phyloP scores from a whole-genome alignment of 2,888 invertebrate species.

The Melanchra persicariae region DNA sequence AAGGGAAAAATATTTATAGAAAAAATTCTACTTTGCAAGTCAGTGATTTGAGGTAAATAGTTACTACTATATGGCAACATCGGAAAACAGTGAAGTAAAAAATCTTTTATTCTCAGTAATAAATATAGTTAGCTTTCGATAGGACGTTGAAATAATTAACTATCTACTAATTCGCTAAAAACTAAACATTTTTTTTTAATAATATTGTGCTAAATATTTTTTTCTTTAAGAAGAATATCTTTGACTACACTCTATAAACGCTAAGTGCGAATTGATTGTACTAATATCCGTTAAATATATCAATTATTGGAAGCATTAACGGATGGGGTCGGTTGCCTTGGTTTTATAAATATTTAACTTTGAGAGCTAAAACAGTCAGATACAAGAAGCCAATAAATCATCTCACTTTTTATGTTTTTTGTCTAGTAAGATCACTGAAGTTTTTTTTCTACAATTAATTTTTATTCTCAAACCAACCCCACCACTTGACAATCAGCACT shows the following conservation, averaged over 20 bases:
- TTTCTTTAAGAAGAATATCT: constrained; percentile 73
- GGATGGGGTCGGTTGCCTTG: constrained; percentile 73
- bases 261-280: constrained; percentile 85
- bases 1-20: constrained; percentile 53
- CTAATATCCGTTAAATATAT: constrained; percentile 78
- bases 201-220: constrained; percentile 79
- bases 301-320: constrained; percentile 78
- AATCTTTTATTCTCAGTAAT: constrained; percentile 59
- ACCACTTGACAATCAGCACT: constrained; percentile 55
- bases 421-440: not conserved
- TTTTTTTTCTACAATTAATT: not conserved
- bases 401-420: constrained; percentile 2
- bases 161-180: constrained; percentile 81
- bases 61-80: constrained; percentile 88
- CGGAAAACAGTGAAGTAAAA: constrained; percentile 76
- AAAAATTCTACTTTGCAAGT: constrained; percentile 70
- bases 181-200: constrained; percentile 66
- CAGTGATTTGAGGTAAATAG: constrained; percentile 85
- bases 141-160: constrained; percentile 73
- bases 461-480: constrained; percentile 58
- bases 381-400: constrained; percentile 3
- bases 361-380: constrained; percentile 1
- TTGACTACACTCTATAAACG: constrained; percentile 73
- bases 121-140: constrained; percentile 64
- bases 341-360: constrained; percentile 2